Base-by-base conservation (phyloP, 1,140 invertebrate species). In the Drosophila burlai region DNA sequence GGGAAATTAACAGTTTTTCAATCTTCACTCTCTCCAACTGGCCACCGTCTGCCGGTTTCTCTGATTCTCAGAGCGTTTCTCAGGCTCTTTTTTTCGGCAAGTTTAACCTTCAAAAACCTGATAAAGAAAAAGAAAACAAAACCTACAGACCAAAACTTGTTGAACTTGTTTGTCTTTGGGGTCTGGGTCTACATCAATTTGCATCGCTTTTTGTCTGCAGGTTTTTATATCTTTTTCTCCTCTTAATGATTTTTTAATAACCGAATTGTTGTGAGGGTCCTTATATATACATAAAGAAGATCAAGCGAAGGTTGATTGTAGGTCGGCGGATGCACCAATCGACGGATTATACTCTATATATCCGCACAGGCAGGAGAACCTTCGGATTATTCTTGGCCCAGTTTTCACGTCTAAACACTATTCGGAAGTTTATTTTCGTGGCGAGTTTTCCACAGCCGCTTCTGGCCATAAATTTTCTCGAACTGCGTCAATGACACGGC, bases 401-500 rank as follows among this genome's bases (percentile, higher is more conserved):
- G 60, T 80, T 80, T 80, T 76, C 57, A 40, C 69, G n/a, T 61
- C 71, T 54, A 83, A 83, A 68, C 82, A 77, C 72, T 68, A 72
- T 65, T 73, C 78, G 71, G 55, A 81, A 85, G 85, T 89, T 89
- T 89, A 90, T 89, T 89, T 89, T 89, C 50, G 85, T 90, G 68
- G 38, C 73, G 46, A 67, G 38, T 68, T 87, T 89, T 81, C 75
- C 85, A 90, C 85, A 84, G 77, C 63, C 73, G 78, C 64, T 65
- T 55, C 60, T 59, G 77, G 52, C 69, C 65, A 89, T 90, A 79
- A 89, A 90, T 90, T 90, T 90, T 79, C 54, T 55, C 67, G 34
- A 64, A 85, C 85, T 89, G 85, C 85, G 85, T 90, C 85, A 89
- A 90, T 89, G 85, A 90, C 85, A 90, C 72, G 80, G 52, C 73